A percentile compares a stretch with the other conserved stretches of the same genome.
Conservation (phyloP, 2,113 vertebrate genomes). For the Columba livia region DNA sequence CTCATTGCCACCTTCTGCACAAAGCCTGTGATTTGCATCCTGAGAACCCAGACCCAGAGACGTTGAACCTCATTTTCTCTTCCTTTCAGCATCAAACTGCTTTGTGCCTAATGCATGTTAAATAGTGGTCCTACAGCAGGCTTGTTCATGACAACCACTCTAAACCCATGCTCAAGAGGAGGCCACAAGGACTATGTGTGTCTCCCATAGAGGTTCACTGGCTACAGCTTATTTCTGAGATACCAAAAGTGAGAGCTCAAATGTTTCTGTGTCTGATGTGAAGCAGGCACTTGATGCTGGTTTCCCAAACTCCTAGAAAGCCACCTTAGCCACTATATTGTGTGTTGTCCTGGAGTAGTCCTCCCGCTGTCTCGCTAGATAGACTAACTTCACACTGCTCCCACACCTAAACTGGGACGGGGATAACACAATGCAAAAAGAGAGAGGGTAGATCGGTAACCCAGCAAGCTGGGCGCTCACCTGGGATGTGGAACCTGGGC, state of each 20-base stretch:
- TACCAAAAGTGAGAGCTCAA: background rate
- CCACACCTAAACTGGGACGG: background rate
- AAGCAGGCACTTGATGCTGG: background rate
- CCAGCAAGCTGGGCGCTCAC: background rate
- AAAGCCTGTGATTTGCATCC: background rate
- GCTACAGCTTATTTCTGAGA: background rate
- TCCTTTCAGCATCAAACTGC: background rate
- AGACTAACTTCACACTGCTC: background rate
- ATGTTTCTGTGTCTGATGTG: background rate
- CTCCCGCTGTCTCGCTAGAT: background rate
- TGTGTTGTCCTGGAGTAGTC: background rate
- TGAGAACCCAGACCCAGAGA: background rate
- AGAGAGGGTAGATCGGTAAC: background rate
- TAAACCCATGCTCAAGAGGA: background rate
- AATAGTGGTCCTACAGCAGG: background rate
- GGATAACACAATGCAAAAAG: background rate
- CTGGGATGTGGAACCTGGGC: background rate
- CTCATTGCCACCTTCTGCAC: background rate
- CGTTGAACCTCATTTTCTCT: background rate
- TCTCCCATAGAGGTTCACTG: background rate
- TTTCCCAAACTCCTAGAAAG: background rate
- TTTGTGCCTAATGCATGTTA: background rate
- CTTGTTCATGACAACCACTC: background rate
- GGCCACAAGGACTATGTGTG: accelerated
- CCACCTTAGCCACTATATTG: background rate